Conservation (phyloP, 2,113 vertebrate species). For the Condylura cristata region DNA sequence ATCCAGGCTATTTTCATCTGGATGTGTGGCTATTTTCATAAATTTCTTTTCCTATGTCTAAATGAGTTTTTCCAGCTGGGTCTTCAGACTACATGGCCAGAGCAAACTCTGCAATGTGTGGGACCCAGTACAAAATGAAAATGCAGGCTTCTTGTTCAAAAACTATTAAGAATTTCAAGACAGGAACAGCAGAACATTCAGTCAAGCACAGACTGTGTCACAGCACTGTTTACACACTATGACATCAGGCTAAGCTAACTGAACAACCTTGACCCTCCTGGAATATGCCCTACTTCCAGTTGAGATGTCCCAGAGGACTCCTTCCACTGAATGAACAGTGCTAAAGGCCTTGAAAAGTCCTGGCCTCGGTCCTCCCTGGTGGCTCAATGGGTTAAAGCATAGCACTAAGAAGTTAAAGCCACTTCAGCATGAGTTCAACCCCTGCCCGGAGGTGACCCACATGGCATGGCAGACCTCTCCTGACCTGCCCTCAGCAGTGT, state of each 20-base stretch:
- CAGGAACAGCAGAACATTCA: background rate
- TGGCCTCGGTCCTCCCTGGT: too few species aligned
- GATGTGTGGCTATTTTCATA: background rate
- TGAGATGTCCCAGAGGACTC: background rate
- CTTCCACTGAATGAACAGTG: background rate
- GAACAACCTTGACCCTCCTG: background rate
- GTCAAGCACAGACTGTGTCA: background rate
- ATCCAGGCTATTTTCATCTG: too few species aligned
- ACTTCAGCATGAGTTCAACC: too few species aligned
- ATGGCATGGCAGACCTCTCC: too few species aligned
- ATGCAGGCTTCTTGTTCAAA: background rate
- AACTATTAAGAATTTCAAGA: background rate
- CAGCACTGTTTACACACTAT: background rate
- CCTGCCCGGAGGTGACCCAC: too few species aligned
- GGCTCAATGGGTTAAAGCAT: too few species aligned
- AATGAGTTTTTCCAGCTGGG: background rate
- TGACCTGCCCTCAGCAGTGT: too few species aligned
- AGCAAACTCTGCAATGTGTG: background rate
- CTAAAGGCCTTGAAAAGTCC: background rate
- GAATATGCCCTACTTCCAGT: background rate
- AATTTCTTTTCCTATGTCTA: background rate
- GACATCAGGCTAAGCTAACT: background rate
- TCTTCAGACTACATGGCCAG: background rate
- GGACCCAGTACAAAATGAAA: background rate
- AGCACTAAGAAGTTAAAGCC: too few species aligned